Conservation (phyloP, 2,888 invertebrate species). For the Drosophila fulvimacula region DNA sequence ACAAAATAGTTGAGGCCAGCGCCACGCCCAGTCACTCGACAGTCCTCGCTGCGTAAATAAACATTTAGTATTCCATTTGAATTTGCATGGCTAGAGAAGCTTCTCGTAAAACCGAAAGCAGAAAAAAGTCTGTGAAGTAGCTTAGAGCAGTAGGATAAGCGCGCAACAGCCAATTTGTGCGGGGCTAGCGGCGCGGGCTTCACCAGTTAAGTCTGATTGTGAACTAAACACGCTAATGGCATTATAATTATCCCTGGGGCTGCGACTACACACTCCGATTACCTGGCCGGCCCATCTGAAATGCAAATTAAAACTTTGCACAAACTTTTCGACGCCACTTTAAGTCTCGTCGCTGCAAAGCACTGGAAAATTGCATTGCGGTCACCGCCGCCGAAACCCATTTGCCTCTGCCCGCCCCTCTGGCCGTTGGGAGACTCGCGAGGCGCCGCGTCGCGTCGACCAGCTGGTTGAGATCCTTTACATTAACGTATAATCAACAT, state of each 20-base stretch:
- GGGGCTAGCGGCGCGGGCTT: conserved; percentile 23
- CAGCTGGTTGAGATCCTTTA: conserved; percentile 43
- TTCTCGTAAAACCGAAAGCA: conserved; percentile 9
- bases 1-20: conserved; percentile 63
- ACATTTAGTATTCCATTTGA: conserved; percentile 76
- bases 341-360: conserved; percentile 56
- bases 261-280: conserved; percentile 18
- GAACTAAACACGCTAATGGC: conserved; percentile 79
- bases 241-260: conserved; percentile 76
- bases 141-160: conserved; percentile 46
- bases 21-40: conserved; percentile 59
- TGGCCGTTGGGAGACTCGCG: background rate
- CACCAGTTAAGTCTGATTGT: conserved; percentile 70
- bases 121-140: conserved; percentile 1
- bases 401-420: background rate
- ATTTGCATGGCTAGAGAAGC: conserved; percentile 58
- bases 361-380: conserved; percentile 68
- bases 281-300: conserved; percentile 51
- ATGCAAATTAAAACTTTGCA: conserved; percentile 72
- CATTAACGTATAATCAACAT: conserved; percentile 79
- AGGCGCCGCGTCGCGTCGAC: conserved; percentile 1
- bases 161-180: conserved; percentile 63
- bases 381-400: conserved; percentile 15
- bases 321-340: conserved; percentile 65
- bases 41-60: conserved; percentile 68